Conservation (phyloP, 2,888 invertebrate genomes). For the Norana najaformis region DNA sequence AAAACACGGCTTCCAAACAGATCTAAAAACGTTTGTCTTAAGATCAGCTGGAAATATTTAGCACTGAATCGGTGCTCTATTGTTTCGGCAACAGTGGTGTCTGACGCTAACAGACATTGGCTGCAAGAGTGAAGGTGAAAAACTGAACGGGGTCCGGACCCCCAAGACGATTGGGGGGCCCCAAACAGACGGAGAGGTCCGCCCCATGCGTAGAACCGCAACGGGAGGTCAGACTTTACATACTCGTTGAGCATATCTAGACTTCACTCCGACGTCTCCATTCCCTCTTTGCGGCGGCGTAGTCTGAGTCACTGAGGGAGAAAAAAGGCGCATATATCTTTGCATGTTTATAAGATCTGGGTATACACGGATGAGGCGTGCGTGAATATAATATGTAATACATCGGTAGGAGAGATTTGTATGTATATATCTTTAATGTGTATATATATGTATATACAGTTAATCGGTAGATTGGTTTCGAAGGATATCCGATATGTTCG, state of each 20-base stretch:
- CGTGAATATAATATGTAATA: not conserved
- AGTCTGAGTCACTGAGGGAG: constrained; percentile 1
- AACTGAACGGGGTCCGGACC: not conserved
- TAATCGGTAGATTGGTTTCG: not conserved
- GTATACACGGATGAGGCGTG: not conserved
- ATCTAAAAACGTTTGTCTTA: no score
- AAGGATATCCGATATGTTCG: not conserved
- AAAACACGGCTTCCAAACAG: no score
- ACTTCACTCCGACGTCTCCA: not conserved
- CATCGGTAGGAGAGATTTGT: not conserved
- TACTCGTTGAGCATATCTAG: not conserved
- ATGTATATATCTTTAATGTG: not conserved
- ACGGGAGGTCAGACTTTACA: not conserved
- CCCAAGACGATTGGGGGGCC: not conserved
- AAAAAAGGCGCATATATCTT: not conserved
- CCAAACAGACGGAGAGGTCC: not conserved
- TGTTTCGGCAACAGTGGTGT: no score
- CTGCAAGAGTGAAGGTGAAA: not conserved
- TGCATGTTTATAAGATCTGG: not conserved
- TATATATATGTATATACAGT: not conserved
- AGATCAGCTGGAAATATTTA: no score
- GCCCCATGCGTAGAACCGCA: not conserved
- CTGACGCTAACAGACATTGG: not conserved
- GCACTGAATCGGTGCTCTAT: no score
- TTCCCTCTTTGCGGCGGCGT: not conserved